Percentiles rank a stretch among this genome's conserved stretches.
These are phyloP conservation scores for Muricea muricata DNA, from an alignment of 92 coral and sea anemone species.

Conservation along the genomic window DNA sequence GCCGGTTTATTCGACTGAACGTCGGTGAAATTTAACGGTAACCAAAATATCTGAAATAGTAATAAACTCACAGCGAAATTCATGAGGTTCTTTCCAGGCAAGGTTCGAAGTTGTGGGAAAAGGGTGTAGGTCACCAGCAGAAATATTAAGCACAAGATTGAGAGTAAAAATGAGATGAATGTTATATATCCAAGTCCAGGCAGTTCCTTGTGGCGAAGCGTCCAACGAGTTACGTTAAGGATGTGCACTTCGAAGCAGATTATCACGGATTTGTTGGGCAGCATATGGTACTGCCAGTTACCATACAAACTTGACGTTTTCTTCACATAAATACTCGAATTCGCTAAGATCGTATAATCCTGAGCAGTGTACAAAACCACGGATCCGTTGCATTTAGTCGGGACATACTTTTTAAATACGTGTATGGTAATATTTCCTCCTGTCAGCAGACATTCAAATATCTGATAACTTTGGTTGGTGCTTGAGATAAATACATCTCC, in stretches of 20 bases:
- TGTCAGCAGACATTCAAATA: neutral
- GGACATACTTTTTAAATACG: slow-evolving; percentile 46
- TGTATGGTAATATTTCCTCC: slow-evolving; percentile 33
- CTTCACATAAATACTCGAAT: too few relatives aligned
- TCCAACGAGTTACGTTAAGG: neutral
- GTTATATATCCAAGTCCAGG: too few relatives aligned
- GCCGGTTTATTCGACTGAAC: neutral
- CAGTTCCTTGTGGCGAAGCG: slow-evolving; percentile 12
- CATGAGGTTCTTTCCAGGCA: too few relatives aligned
- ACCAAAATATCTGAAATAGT: slow-evolving; percentile 6
- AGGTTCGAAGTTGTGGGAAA: slow-evolving; percentile 49
- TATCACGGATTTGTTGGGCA: slow-evolving; percentile 9
- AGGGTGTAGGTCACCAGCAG: slow-evolving; percentile 39
- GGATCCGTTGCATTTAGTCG: slow-evolving; percentile 40
- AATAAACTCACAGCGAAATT: slow-evolving; percentile 25
- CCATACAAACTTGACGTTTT: slow-evolving; percentile 6
- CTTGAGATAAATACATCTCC: neutral
- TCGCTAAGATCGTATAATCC: neutral
- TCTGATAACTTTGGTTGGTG: slow-evolving; percentile 17
- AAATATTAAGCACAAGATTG: slow-evolving; percentile 9
- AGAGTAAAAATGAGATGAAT: slow-evolving; percentile 21
- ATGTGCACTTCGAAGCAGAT: neutral
- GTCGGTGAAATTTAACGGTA: slow-evolving; percentile 6
- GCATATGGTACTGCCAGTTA: slow-evolving; percentile 19
- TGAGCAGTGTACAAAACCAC: neutral